Percentiles rank a stretch among this genome's conserved stretches.
Evolutionary conservation across 2,113 vertebrate species (phyloP).

Genomic region (Neodon shergylaensis): DNA sequence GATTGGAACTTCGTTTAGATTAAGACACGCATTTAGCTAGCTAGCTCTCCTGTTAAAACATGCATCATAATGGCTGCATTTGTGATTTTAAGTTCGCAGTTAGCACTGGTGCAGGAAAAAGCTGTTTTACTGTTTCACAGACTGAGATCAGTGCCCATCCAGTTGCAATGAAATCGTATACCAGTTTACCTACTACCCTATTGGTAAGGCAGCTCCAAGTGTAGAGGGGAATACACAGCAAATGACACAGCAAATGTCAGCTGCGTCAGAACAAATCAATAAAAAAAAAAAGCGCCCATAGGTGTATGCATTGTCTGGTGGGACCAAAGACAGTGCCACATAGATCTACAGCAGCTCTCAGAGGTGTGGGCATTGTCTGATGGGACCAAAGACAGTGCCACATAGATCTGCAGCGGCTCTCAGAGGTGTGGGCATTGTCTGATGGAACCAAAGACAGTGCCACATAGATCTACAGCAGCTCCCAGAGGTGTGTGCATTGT

Average conservation of each 20-base stretch:
- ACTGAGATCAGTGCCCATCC: background rate
- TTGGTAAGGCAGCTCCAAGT: conserved; percentile 7
- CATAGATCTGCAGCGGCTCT: too few relatives aligned
- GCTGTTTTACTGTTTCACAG: background rate
- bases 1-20: background rate
- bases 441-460: too few relatives aligned
- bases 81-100: conserved; percentile 17
- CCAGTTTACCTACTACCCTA: background rate
- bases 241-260: conserved; percentile 20
- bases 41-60: background rate
- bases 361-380: too few relatives aligned
- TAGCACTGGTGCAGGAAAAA: background rate
- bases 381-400: too few relatives aligned
- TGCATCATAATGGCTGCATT: background rate
- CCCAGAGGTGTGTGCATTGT: conserved; percentile 25
- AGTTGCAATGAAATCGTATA: conserved; percentile 4
- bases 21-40: background rate
- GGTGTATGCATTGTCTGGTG: too few relatives aligned
- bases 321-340: too few relatives aligned
- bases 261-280: background rate
- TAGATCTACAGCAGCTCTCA: too few relatives aligned
- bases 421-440: too few relatives aligned
- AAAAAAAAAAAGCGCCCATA: background rate
- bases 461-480: too few relatives aligned
- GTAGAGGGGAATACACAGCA: background rate